Evolutionary conservation across 1,140 invertebrate genomes (phyloP).

Genomic region (Neodiprion virginianus): DNA sequence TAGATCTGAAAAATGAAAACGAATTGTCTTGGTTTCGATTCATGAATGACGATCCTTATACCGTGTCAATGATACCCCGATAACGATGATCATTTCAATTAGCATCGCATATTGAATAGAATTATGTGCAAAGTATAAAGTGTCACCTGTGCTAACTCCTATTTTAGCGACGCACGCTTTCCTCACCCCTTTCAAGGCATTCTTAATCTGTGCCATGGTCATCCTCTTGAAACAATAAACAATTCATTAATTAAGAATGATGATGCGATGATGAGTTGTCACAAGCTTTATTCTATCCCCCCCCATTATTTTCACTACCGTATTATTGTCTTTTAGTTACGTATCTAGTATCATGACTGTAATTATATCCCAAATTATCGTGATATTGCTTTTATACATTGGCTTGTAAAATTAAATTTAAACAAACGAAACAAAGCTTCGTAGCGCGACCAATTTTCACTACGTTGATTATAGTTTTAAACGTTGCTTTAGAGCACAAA

Average conservation of each 20-base stretch:
- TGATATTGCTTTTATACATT: no score
- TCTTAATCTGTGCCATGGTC: constrained; percentile 35
- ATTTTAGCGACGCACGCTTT: constrained; percentile 25
- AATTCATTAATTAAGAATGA: neutral
- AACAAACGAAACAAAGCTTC: no score
- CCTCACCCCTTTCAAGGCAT: constrained; percentile 26
- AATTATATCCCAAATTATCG: neutral
- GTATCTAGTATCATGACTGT: neutral
- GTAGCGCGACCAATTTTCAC: no score
- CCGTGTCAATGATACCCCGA: neutral
- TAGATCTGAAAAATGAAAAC: constrained; percentile 17
- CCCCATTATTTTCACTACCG: neutral
- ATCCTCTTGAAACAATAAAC: constrained; percentile 21
- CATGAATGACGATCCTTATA: neutral
- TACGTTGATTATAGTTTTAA: no score
- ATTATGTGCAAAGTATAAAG: neutral
- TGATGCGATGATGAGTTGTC: neutral
- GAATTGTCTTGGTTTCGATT: neutral
- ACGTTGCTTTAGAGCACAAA: no score
- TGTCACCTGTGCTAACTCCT: constrained; percentile 22
- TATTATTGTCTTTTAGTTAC: neutral
- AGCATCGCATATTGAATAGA: no score
- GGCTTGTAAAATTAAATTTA: no score
- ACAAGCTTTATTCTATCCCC: neutral
- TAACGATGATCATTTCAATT: constrained; percentile 6